Conservation (phyloP, 2,797 vertebrate genomes). For the Pseudotriccus pelzelni region DNA sequence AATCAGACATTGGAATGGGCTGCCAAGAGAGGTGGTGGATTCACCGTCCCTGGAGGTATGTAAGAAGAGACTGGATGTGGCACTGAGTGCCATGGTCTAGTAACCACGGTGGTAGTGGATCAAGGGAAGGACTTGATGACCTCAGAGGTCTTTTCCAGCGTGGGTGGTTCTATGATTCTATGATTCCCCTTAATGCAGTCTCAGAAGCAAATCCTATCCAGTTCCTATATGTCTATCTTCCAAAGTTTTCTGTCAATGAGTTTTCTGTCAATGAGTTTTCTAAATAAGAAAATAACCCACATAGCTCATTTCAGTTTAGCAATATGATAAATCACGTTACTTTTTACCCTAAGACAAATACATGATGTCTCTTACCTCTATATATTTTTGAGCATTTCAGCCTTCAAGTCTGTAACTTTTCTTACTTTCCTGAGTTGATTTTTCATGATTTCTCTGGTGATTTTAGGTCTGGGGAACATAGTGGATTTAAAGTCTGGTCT, state of each 20-base stretch:
- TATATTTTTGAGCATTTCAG: conserved; percentile 8
- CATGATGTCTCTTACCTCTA: neutral
- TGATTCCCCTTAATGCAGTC: neutral
- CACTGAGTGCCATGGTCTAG: too few species aligned
- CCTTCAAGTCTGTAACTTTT: neutral
- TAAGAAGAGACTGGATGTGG: too few species aligned
- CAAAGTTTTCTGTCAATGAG: neutral
- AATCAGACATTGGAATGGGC: too few species aligned
- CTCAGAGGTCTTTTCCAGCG: too few species aligned
- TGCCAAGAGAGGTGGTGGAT: too few species aligned
- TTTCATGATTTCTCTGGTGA: neutral
- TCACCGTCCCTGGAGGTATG: too few species aligned
- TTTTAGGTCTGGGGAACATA: neutral
- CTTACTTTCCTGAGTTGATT: neutral
- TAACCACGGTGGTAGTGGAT: too few species aligned
- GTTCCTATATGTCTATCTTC: neutral
- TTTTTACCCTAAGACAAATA: neutral
- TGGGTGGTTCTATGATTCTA: too few species aligned
- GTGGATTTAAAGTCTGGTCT: neutral
- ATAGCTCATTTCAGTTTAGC: neutral
- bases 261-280: neutral
- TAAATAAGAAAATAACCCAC: neutral
- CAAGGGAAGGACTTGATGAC: too few species aligned
- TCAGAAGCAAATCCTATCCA: neutral
- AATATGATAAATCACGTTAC: neutral